These are phyloP conservation scores for Stichopus chloronotus DNA, from an alignment of 35 echinoderm and acorn worm genomes.

Conservation along the genomic window DNA sequence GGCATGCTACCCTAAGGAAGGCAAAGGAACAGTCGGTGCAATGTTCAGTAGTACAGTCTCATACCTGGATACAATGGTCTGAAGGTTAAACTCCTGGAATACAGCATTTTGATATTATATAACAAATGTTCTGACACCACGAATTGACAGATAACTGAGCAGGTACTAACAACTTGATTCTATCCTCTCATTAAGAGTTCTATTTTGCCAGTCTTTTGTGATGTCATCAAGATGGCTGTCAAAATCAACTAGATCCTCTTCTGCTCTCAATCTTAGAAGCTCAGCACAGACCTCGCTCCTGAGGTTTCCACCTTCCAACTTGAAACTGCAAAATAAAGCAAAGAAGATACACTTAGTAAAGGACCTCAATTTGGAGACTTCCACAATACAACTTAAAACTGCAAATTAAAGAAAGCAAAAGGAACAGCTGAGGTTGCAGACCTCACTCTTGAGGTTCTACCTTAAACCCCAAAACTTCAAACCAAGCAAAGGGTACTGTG, in stretches of 20 bases:
- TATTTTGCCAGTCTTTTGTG: constrained; percentile 87
- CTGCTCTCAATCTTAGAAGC: constrained; percentile 64
- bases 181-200: constrained; percentile 66
- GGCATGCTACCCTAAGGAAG: too few relatives aligned
- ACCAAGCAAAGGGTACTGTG: too few relatives aligned
- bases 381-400: too few relatives aligned
- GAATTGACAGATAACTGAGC: too few relatives aligned
- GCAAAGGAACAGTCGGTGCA: too few relatives aligned
- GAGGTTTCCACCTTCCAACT: constrained; percentile 40
- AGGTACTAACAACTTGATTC: constrained; percentile 48
- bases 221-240: constrained; percentile 94
- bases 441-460: too few relatives aligned
- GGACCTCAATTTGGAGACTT: too few relatives aligned
- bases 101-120: background rate
- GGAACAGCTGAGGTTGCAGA: too few relatives aligned
- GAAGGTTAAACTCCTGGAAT: background rate
- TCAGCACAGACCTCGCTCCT: constrained; percentile 62
- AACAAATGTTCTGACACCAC: background rate
- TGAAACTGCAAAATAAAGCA: constrained; percentile 16
- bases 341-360: background rate
- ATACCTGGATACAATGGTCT: background rate
- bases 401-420: too few relatives aligned
- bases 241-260: constrained; percentile 80
- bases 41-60: too few relatives aligned
- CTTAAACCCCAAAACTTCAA: too few relatives aligned